Conservation (phyloP, 1,140 invertebrate genomes). For the Drosophila lacteicornis region DNA sequence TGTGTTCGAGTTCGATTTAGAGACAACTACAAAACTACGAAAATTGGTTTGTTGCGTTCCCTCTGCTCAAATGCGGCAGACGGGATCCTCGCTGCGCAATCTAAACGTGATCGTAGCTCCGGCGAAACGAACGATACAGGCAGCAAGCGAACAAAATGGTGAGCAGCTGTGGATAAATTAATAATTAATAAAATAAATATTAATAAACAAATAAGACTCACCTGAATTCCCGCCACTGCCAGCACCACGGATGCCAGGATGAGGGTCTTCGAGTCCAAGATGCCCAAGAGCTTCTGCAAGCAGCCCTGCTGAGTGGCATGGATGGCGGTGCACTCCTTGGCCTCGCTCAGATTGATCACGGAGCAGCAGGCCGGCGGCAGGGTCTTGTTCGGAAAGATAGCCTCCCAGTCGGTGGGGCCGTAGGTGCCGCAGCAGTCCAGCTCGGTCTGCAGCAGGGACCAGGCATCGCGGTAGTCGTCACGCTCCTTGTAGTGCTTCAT, state of each 20-base stretch:
- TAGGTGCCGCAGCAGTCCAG: conserved; percentile 92
- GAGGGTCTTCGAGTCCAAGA: conserved; percentile 89
- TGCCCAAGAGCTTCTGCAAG: conserved; percentile 87
- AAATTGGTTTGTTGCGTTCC: conserved; percentile 26
- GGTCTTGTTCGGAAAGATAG: conserved; percentile 86
- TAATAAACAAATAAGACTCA: conserved; percentile 61
- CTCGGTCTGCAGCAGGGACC: conserved; percentile 93
- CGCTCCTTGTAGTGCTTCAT: conserved; percentile 89
- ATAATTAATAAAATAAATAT: background rate
- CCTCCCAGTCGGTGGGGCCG: conserved; percentile 89
- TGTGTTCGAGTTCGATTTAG: conserved; percentile 10
- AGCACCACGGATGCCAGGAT: conserved; percentile 91
- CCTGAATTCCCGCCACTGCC: conserved; percentile 92
- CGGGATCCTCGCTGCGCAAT: conserved; percentile 71
- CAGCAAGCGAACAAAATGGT: conserved; percentile 95
- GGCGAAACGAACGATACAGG: conserved; percentile 94
- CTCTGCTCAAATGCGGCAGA: conserved; percentile 57
- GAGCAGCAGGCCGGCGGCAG: conserved; percentile 90
- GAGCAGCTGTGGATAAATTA: conserved; percentile 88
- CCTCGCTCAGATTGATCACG: conserved; percentile 85
- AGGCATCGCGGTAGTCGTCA: conserved; percentile 88
- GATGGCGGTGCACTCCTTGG: conserved; percentile 86
- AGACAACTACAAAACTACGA: conserved; percentile 61
- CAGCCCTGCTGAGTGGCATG: conserved; percentile 88
- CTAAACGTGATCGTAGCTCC: conserved; percentile 96